Conservation (phyloP, 2,113 vertebrate species). For the Climacteris rufus region DNA sequence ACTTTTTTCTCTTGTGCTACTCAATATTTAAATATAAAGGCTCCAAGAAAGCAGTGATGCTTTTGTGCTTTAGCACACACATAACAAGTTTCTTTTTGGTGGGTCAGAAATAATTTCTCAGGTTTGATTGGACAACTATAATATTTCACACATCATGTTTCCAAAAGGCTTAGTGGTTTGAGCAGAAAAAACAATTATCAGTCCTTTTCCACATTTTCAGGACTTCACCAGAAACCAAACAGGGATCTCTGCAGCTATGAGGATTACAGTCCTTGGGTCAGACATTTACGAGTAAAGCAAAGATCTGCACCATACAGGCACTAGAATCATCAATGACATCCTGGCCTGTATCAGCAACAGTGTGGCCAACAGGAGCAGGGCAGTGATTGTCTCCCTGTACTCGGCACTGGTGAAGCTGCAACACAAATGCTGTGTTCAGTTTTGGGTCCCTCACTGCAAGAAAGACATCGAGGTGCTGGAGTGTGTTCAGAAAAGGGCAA, state of each 20-base stretch:
- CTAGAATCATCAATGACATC: too few relatives aligned
- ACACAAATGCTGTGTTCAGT: fast-evolving
- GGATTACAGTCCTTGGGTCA: background rate
- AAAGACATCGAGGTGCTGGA: background rate
- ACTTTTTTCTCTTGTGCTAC: background rate
- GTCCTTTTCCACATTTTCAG: background rate
- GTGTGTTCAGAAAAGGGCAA: background rate
- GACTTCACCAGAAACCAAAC: background rate
- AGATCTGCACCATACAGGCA: too few relatives aligned
- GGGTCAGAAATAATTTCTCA: background rate
- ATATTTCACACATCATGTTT: background rate
- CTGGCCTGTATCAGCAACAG: background rate
- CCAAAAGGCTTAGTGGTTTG: background rate
- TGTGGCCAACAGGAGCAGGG: background rate
- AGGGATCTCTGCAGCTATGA: background rate
- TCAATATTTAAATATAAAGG: background rate
- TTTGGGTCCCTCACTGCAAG: background rate
- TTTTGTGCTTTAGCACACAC: background rate
- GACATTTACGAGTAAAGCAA: background rate
- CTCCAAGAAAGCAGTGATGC: background rate
- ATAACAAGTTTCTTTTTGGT: background rate
- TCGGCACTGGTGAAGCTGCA: fast-evolving
- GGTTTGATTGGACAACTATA: background rate
- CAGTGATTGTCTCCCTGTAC: fast-evolving
- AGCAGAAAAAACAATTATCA: background rate